Evolutionary conservation across 2,888 invertebrate genomes (phyloP).

Genomic region (Drosophila neutralis): DNA sequence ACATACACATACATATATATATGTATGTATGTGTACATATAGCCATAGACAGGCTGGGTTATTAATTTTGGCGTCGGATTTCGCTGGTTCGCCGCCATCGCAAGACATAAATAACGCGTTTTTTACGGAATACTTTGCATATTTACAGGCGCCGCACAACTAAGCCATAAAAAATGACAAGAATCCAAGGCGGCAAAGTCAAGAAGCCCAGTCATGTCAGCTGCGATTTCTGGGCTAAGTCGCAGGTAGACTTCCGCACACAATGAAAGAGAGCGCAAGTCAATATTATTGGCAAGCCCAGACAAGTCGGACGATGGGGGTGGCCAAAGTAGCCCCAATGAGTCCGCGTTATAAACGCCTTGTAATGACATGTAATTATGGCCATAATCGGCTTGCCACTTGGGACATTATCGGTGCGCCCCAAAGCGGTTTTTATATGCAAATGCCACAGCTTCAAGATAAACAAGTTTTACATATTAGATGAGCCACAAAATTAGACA

Average conservation of each 20-base stretch:
- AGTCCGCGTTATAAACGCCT: slow-evolving; percentile 72
- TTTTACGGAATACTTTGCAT: slow-evolving; percentile 77
- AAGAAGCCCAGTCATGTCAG: slow-evolving; percentile 82
- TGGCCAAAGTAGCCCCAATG: slow-evolving; percentile 11
- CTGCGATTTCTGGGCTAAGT: slow-evolving; percentile 72
- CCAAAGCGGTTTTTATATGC: slow-evolving; percentile 75
- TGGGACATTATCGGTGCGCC: slow-evolving; percentile 55
- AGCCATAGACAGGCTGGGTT: slow-evolving; percentile 56
- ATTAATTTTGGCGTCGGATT: slow-evolving; percentile 79
- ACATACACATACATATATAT: slow-evolving; percentile 5
- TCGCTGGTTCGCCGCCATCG: slow-evolving; percentile 30
- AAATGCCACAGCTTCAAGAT: slow-evolving; percentile 52
- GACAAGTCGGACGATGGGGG: neutral
- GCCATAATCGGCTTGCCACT: slow-evolving; percentile 83
- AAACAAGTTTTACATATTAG: slow-evolving; percentile 20
- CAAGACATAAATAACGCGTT: slow-evolving; percentile 69
- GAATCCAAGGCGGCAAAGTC: slow-evolving; percentile 46
- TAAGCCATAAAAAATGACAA: slow-evolving; percentile 76
- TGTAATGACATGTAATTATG: slow-evolving; percentile 83
- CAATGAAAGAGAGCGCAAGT: slow-evolving; percentile 59
- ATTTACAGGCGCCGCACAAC: slow-evolving; percentile 58
- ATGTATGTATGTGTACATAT: slow-evolving; percentile 5
- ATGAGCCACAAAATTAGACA: neutral
- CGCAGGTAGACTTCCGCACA: slow-evolving; percentile 74
- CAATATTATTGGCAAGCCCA: slow-evolving; percentile 64